Conservation (phyloP, 1,140 invertebrate genomes). For the Drosophila saltans region DNA sequence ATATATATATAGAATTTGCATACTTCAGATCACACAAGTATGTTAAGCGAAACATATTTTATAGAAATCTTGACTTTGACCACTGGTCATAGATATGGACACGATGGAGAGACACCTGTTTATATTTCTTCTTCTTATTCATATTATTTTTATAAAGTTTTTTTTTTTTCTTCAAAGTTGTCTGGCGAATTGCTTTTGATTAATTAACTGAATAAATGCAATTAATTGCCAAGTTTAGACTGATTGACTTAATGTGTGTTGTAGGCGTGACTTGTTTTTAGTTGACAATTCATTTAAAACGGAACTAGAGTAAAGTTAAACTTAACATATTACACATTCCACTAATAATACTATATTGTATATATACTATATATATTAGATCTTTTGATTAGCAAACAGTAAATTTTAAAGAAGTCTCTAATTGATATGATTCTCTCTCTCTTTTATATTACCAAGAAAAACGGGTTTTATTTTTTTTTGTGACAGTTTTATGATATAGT, state of each 20-base stretch:
- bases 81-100: neutral
- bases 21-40: constrained; percentile 30
- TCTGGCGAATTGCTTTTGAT: constrained; percentile 6
- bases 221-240: constrained; percentile 10
- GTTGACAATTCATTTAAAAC: constrained; percentile 16
- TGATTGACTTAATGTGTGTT: constrained; percentile 12
- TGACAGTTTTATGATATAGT: neutral
- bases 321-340: neutral
- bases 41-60: neutral
- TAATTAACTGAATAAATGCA: constrained; percentile 15
- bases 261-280: constrained; percentile 9
- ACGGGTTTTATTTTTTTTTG: neutral
- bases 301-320: constrained; percentile 2
- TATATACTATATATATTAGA: too few species aligned
- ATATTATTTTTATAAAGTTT: too few species aligned
- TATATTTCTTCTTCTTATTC: neutral
- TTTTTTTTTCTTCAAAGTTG: neutral
- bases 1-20: constrained; percentile 37
- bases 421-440: too few species aligned
- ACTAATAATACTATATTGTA: too few species aligned
- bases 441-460: neutral
- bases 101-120: constrained; percentile 35
- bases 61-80: constrained; percentile 31
- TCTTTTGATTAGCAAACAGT: too few species aligned
- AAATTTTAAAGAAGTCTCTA: too few species aligned